Evolutionary conservation across 2,797 vertebrate genomes (phyloP).

Genomic region (Neolamprologus multifasciatus): DNA sequence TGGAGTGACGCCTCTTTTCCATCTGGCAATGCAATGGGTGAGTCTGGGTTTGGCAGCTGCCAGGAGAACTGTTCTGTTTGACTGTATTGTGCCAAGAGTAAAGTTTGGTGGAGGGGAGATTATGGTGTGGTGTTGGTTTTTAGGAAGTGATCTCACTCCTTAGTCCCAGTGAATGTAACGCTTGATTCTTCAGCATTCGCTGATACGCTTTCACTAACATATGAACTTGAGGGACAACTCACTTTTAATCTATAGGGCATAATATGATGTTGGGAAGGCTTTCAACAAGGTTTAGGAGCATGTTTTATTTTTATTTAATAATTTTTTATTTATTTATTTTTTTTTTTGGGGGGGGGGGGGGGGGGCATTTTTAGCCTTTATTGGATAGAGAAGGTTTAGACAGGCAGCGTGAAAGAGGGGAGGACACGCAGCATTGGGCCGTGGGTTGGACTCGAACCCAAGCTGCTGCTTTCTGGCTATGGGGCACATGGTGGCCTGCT

Average conservation of each 20-base stretch:
- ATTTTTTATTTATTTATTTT: rapidly evolving
- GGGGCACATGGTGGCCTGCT: background rate
- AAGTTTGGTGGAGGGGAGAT: background rate
- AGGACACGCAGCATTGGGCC: rapidly evolving
- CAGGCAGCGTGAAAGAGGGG: background rate
- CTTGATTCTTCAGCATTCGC: background rate
- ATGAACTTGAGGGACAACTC: background rate
- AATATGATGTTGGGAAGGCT: background rate
- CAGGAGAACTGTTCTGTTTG: background rate
- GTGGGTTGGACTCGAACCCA: background rate
- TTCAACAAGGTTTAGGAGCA: background rate
- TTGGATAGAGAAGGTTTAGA: background rate
- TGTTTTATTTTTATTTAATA: background rate
- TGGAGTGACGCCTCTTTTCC: background rate
- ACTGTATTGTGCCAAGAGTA: background rate
- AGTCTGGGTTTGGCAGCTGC: background rate
- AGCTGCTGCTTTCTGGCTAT: background rate
- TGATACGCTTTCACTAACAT: background rate
- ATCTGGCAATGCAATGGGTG: background rate
- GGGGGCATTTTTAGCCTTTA: background rate
- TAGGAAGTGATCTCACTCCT: background rate
- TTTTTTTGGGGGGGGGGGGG: too few species aligned
- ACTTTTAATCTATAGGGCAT: background rate
- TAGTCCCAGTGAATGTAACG: background rate
- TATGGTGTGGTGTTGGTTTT: background rate